Conservation (phyloP, 2,888 invertebrate genomes). For the Panopea generosa region DNA sequence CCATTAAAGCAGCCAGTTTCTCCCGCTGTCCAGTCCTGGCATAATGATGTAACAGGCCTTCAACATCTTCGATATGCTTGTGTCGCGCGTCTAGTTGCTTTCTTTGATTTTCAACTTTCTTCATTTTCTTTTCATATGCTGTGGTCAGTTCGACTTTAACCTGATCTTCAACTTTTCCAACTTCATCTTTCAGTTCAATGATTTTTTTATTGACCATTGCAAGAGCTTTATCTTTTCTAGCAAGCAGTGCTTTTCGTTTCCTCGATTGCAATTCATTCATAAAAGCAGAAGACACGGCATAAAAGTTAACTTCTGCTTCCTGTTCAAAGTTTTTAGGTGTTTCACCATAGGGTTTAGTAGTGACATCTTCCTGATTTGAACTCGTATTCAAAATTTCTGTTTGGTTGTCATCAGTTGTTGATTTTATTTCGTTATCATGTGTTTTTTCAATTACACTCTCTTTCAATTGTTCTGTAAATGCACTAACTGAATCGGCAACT, state of each 20-base stretch:
- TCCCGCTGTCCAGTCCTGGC: conserved; percentile 56
- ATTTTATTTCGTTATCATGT: too few species aligned
- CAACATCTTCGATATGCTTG: conserved; percentile 35
- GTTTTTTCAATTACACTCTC: too few species aligned
- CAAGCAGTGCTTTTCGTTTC: conserved; percentile 36
- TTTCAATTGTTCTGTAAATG: neutral
- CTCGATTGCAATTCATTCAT: conserved; percentile 42
- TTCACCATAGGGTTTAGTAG: too few species aligned
- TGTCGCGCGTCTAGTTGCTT: conserved; percentile 48
- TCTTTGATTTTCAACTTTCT: conserved; percentile 56
- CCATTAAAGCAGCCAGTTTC: conserved; percentile 52
- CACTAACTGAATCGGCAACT: too few species aligned
- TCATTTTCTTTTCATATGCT: conserved; percentile 55
- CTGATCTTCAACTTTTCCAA: conserved; percentile 53
- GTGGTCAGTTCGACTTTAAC: conserved; percentile 54
- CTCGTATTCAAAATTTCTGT: neutral
- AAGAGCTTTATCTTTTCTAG: conserved; percentile 52
- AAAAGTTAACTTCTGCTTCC: conserved; percentile 31
- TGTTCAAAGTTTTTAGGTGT: neutral
- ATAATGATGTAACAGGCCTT: conserved; percentile 42
- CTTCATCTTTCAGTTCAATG: conserved; percentile 45
- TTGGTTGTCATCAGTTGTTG: neutral
- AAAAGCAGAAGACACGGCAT: conserved; percentile 51
- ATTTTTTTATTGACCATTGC: conserved; percentile 39
- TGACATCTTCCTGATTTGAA: too few species aligned